Percentiles rank a stretch among this genome's conserved stretches.
These are phyloP conservation scores for Andrena bucephala DNA, from an alignment of 2,888 invertebrate genomes.

Conservation along the genomic window DNA sequence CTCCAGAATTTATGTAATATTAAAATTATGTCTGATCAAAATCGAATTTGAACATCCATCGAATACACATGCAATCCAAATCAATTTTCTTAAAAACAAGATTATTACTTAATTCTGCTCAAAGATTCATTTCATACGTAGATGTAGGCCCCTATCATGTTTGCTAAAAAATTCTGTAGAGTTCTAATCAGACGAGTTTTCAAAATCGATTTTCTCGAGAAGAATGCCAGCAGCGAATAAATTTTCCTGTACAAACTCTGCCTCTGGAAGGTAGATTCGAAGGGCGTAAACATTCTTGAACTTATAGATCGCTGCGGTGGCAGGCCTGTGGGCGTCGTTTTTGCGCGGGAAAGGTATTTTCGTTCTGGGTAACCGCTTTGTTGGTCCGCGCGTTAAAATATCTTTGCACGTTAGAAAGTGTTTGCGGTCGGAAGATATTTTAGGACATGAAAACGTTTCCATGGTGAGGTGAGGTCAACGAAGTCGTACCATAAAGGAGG, in stretches of 20 bases:
- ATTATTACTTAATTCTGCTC: too few relatives aligned
- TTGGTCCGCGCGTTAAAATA: constrained; percentile 67
- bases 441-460: constrained; percentile 68
- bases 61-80: too few relatives aligned
- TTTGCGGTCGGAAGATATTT: constrained; percentile 69
- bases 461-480: constrained; percentile 62
- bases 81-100: too few relatives aligned
- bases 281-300: constrained; percentile 4
- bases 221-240: not conserved
- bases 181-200: not conserved
- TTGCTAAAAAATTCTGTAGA: too few relatives aligned
- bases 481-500: constrained; percentile 56
- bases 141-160: too few relatives aligned
- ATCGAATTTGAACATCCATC: too few relatives aligned
- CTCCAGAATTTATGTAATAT: too few relatives aligned
- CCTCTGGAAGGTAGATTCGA: not conserved
- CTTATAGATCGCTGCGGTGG: constrained; percentile 40
- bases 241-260: not conserved
- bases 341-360: constrained; percentile 60
- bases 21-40: too few relatives aligned
- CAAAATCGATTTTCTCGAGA: not conserved
- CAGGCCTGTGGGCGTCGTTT: constrained; percentile 45
- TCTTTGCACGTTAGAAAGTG: constrained; percentile 71
- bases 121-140: too few relatives aligned
- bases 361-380: constrained; percentile 60